phyloP scores from a whole-genome alignment of 2,113 vertebrate genomes.

The Emydocephalus ijimae region DNA sequence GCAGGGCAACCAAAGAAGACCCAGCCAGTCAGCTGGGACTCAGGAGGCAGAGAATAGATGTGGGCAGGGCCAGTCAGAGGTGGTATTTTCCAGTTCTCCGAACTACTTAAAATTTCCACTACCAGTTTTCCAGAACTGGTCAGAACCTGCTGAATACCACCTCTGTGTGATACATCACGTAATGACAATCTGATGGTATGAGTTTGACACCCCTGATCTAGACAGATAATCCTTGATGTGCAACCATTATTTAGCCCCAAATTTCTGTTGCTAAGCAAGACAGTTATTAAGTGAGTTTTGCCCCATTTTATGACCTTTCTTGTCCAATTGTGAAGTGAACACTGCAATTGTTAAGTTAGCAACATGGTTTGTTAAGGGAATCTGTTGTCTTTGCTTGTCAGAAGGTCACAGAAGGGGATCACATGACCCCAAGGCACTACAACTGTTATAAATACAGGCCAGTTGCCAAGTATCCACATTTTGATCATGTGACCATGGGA shows the following conservation, averaged over 20 bases:
- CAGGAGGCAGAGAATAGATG: no score
- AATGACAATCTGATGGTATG: no score
- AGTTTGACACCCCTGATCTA: neutral
- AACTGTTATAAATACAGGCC: neutral
- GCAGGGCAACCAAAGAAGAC: no score
- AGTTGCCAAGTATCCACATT: neutral
- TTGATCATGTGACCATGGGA: neutral
- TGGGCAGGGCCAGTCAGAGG: no score
- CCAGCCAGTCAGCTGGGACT: no score
- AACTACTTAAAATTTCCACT: no score
- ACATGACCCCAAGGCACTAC: neutral
- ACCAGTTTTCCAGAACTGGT: no score
- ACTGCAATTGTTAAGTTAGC: neutral
- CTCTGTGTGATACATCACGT: no score
- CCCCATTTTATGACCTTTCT: neutral
- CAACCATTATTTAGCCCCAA: neutral
- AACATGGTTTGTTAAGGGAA: neutral
- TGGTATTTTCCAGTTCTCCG: no score
- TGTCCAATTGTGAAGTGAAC: neutral
- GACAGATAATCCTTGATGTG: neutral
- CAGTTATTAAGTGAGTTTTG: neutral
- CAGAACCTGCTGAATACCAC: no score
- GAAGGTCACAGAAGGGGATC: neutral
- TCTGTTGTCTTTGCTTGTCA: neutral
- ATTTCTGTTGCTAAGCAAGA: neutral